Evolutionary conservation across 2,888 invertebrate species (phyloP).

Genomic region (Spilarctia lutea): DNA sequence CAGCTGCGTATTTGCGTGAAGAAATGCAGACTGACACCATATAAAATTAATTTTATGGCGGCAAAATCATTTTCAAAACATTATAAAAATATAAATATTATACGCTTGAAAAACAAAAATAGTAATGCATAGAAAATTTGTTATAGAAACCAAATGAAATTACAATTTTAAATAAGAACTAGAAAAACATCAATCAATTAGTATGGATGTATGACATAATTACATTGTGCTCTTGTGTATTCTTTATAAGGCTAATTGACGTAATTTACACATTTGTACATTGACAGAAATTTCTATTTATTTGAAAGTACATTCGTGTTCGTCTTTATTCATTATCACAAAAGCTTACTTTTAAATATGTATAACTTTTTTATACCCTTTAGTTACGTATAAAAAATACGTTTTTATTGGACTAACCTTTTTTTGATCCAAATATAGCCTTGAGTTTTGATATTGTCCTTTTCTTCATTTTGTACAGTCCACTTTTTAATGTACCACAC

Average conservation of each 20-base stretch:
- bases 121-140: neutral
- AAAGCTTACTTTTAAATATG: neutral
- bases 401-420: conserved; percentile 64
- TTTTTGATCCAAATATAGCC: conserved; percentile 80
- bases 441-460: conserved; percentile 81
- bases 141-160: conserved; percentile 45
- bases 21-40: conserved; percentile 53
- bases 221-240: conserved; percentile 26
- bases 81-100: neutral
- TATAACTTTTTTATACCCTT: neutral
- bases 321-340: neutral
- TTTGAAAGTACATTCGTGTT: neutral
- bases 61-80: neutral
- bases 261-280: neutral
- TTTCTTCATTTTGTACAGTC: conserved; percentile 72
- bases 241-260: conserved; percentile 15
- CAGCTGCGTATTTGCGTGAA: conserved; percentile 56
- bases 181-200: conserved; percentile 38
- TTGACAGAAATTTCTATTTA: neutral
- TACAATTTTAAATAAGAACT: conserved; percentile 51
- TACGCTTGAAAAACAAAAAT: neutral
- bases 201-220: conserved; percentile 40
- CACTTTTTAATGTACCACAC: conserved; percentile 52
- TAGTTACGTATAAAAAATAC: neutral
- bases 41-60: conserved; percentile 21